Conservation (phyloP, 2,888 invertebrate species). For the Apamea anceps region DNA sequence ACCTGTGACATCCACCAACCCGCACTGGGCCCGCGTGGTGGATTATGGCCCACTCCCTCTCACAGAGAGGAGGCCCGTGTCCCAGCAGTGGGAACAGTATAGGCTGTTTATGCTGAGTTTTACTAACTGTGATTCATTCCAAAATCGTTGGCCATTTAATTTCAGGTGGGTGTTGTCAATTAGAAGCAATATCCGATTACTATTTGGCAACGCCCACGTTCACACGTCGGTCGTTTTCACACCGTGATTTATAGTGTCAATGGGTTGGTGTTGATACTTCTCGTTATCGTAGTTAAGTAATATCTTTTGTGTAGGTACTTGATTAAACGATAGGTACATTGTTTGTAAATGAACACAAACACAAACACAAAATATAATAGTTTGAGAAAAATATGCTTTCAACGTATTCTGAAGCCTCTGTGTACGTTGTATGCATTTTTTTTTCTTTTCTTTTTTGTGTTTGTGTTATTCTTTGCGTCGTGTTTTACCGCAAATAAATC, state of each 20-base stretch:
- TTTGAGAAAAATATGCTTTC: too few relatives aligned
- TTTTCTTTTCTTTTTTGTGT: background rate
- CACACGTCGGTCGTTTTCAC: constrained; percentile 18
- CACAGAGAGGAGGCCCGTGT: background rate
- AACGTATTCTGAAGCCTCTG: too few relatives aligned
- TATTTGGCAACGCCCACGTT: constrained; percentile 54
- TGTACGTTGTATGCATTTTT: background rate
- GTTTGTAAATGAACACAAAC: background rate
- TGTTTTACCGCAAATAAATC: background rate
- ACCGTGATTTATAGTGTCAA: constrained; percentile 43
- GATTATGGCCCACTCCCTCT: background rate
- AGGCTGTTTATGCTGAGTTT: background rate
- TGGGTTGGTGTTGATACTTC: constrained; percentile 23
- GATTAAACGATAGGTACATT: background rate
- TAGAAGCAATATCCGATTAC: constrained; percentile 46
- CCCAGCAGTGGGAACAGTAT: background rate
- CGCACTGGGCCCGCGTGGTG: too few relatives aligned
- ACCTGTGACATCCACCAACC: background rate
- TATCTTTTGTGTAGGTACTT: constrained; percentile 15
- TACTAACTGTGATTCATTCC: constrained; percentile 6
- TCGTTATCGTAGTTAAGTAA: constrained; percentile 19
- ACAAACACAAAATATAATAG: too few relatives aligned
- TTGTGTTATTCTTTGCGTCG: background rate
- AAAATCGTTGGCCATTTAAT: background rate
- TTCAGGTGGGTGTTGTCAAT: constrained; percentile 59